Evolutionary conservation across 2,797 vertebrate species (phyloP).

Genomic region (Sternarchorhynchus goeldii): DNA sequence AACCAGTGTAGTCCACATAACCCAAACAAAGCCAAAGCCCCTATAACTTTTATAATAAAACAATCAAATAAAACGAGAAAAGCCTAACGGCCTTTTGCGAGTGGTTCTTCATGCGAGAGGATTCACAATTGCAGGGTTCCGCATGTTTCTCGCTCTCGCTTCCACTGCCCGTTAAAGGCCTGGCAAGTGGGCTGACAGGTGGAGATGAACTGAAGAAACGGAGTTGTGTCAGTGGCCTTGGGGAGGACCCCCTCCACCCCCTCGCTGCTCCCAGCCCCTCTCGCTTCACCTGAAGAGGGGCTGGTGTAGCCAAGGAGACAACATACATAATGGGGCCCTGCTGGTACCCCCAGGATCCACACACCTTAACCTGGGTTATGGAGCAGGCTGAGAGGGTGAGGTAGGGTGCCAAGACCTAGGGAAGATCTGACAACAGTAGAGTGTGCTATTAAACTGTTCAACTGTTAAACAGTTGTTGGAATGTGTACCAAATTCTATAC

Average conservation of each 20-base stretch:
- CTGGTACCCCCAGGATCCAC: conserved; percentile 26
- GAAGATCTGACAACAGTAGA: conserved; percentile 28
- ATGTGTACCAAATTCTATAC: background rate
- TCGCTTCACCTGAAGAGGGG: conserved; percentile 19
- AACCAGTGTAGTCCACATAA: too few relatives aligned
- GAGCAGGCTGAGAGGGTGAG: background rate
- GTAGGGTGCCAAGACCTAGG: background rate
- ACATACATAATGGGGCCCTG: conserved; percentile 51
- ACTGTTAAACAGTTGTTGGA: background rate
- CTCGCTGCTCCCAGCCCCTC: background rate
- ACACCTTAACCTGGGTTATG: conserved; percentile 36
- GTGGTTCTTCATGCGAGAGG: background rate
- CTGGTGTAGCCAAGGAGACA: conserved; percentile 24
- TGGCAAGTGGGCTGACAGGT: conserved; percentile 68
- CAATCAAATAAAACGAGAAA: background rate
- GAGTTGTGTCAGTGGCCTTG: conserved; percentile 63
- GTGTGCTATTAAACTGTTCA: background rate
- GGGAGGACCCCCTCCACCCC: conserved; percentile 40
- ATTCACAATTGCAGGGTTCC: conserved; percentile 29
- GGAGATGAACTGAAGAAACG: conserved; percentile 62
- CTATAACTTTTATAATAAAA: background rate
- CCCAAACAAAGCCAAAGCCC: too few relatives aligned
- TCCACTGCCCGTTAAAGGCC: conserved; percentile 65
- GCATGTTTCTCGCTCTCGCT: conserved; percentile 56
- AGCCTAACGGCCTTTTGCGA: background rate